These are phyloP conservation scores for Phengaris alcon DNA, from an alignment of 2,888 invertebrate genomes.

Conservation along the genomic window DNA sequence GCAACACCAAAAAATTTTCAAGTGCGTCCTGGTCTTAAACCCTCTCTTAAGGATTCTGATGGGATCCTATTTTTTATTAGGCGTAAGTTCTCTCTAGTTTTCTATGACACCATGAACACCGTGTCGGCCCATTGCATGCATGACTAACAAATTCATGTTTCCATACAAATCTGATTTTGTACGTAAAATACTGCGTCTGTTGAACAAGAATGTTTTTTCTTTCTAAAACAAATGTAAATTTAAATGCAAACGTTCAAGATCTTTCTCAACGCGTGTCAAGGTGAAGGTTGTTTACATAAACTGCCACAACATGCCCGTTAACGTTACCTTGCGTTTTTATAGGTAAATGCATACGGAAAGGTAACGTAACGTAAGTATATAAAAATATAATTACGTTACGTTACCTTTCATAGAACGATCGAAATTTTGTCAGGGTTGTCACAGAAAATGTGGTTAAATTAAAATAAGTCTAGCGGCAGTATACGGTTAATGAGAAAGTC, in stretches of 20 bases:
- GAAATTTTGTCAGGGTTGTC: too few species aligned
- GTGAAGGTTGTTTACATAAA: conserved; percentile 10
- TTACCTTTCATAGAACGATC: too few species aligned
- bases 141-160: not conserved
- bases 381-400: too few species aligned
- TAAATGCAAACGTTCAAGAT: conserved; percentile 4
- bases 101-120: too few species aligned
- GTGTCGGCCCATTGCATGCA: too few species aligned
- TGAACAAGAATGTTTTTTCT: not conserved
- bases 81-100: too few species aligned
- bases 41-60: too few species aligned
- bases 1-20: too few species aligned
- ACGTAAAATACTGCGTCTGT: not conserved
- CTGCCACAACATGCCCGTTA: not conserved
- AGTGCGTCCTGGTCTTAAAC: too few species aligned
- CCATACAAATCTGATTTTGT: not conserved
- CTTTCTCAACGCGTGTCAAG: conserved; percentile 20
- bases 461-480: too few species aligned
- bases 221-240: conserved; percentile 1
- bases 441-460: not conserved
- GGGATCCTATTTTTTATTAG: too few species aligned
- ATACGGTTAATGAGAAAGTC: too few species aligned
- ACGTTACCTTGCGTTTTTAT: conserved; percentile 1
- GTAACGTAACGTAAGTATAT: not conserved
- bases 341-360: conserved; percentile 1